phyloP scores from a whole-genome alignment of 2,113 vertebrate genomes.

The Gambusia affinis region DNA sequence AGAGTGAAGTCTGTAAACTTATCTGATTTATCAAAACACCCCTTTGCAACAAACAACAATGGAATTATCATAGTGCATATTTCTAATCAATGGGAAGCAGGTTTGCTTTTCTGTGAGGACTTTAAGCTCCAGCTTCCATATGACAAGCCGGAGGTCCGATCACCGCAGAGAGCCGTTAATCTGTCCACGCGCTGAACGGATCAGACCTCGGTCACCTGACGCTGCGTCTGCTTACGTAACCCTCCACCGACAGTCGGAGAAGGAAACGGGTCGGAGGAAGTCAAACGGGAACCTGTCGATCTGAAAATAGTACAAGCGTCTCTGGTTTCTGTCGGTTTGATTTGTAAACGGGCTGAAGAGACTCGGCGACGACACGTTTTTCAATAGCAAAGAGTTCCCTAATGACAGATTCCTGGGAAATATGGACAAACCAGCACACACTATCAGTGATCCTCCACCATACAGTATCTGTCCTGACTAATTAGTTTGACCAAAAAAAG shows the following conservation, averaged over 20 bases:
- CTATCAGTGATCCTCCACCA: neutral
- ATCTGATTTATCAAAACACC: neutral
- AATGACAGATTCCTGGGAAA: neutral
- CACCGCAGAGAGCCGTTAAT: constrained; percentile 22
- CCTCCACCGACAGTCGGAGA: neutral
- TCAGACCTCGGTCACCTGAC: constrained; percentile 38
- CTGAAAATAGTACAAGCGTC: neutral
- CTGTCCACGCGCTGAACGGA: constrained; percentile 35
- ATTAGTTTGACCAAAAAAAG: neutral
- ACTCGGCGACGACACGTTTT: neutral
- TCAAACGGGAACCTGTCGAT: neutral
- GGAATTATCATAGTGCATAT: no score
- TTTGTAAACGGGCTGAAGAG: neutral
- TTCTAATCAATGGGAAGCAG: no score
- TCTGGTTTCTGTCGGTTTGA: neutral
- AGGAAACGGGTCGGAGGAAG: constrained; percentile 13
- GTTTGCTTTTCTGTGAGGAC: no score
- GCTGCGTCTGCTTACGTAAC: neutral
- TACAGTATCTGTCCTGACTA: no score
- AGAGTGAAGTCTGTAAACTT: neutral
- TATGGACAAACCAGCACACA: neutral
- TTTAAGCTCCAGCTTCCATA: no score
- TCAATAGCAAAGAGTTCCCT: no score
- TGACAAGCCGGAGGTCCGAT: constrained; percentile 5
- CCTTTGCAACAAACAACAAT: no score